Evolutionary conservation across 2,888 invertebrate genomes (phyloP).

Genomic region (Perdita meconis): DNA sequence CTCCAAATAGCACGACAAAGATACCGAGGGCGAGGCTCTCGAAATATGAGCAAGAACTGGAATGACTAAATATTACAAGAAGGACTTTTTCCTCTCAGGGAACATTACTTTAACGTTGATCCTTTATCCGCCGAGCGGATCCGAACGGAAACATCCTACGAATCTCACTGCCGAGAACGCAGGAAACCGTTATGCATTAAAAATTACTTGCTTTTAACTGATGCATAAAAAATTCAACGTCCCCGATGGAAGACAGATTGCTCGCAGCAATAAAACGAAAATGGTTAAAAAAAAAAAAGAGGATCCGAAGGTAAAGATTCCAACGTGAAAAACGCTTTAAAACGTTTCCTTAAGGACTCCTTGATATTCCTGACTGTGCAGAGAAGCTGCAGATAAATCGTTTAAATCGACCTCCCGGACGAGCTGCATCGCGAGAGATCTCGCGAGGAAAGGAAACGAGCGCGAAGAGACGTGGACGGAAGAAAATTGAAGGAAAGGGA

Average conservation of each 20-base stretch:
- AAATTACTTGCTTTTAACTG: not conserved
- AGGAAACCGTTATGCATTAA: not conserved
- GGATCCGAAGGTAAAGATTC: slow-evolving; percentile 4
- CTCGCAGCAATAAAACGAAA: not conserved
- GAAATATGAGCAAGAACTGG: not conserved
- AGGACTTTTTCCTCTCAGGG: no score
- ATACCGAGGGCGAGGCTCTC: not conserved
- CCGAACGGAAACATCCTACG: no score
- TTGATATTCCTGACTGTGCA: slow-evolving; percentile 30
- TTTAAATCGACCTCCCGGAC: slow-evolving; percentile 31
- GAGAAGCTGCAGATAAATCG: slow-evolving; percentile 28
- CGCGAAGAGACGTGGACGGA: not conserved
- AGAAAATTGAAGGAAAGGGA: slow-evolving; percentile 40
- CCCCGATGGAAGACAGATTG: not conserved
- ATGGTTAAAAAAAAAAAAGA: not conserved
- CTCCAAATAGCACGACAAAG: not conserved
- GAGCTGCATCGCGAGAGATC: slow-evolving; percentile 8
- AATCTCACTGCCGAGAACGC: no score
- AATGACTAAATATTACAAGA: not conserved
- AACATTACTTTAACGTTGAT: no score
- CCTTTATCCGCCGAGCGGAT: no score
- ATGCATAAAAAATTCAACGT: not conserved
- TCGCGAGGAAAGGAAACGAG: slow-evolving; percentile 13
- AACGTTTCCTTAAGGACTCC: not conserved
- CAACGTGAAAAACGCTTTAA: not conserved